A percentile compares a stretch with the other conserved stretches of the same genome.
Evolutionary conservation across 1,140 invertebrate species (phyloP).

Genomic region (Sarcophaga peregrina): DNA sequence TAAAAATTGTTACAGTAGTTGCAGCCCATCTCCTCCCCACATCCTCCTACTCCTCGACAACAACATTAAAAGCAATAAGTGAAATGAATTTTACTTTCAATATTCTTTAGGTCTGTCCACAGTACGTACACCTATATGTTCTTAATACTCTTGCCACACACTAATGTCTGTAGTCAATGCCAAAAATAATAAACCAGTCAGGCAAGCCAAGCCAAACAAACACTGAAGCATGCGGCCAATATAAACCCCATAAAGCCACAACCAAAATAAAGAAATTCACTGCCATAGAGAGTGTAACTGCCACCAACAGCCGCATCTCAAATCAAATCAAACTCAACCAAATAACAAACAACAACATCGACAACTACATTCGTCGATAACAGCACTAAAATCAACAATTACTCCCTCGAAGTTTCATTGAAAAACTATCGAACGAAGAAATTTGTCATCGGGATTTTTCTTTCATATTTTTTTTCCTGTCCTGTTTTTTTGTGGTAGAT

Average conservation of each 20-base stretch:
- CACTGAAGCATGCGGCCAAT: not conserved
- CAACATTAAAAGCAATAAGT: no score
- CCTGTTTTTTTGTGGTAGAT: not conserved
- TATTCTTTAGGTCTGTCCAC: no score
- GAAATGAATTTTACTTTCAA: no score
- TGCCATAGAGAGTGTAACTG: not conserved
- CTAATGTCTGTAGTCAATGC: not conserved
- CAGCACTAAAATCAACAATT: no score
- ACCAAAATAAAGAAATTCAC: not conserved
- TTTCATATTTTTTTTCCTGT: not conserved
- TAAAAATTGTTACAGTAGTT: no score
- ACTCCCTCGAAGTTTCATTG: no score
- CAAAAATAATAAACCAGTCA: not conserved
- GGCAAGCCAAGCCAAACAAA: not conserved
- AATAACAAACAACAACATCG: not conserved
- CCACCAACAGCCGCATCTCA: not conserved
- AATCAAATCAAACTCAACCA: no score
- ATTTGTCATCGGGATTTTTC: not conserved
- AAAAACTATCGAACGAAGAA: no score
- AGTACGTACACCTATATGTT: no score
- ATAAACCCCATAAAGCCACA: not conserved
- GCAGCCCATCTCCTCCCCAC: no score
- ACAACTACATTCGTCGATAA: not conserved
- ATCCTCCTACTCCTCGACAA: no score
- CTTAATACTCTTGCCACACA: not conserved